Evolutionary conservation across 2,888 invertebrate species (phyloP), one percentile per base, ranked within the genome.

Genomic region (Allophyes oxyacanthae): DNA sequence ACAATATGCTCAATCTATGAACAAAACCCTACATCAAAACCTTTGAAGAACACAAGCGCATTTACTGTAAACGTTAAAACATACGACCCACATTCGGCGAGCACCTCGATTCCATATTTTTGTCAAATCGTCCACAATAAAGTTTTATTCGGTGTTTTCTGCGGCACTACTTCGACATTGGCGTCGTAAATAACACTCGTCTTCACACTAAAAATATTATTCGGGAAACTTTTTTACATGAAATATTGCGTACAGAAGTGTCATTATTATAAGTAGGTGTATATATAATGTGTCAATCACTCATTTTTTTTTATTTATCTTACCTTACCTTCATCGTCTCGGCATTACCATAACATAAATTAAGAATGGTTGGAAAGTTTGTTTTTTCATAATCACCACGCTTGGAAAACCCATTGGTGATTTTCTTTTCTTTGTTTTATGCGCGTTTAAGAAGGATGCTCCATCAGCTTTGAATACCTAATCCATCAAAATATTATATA

Each of bases 121-220:
- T 45, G 57, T 58, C 38, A 51, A 65, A 62, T 61, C 45, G 54
- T 33, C 46, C 52, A 38, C 67, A 44, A 58, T 63, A 52, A 72
- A 72, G 50, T 72, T 75, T 63, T 56, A 75, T 63, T 28, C 46
- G 50, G 36, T 43, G 67, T 75, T 54, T 45, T 56, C 67, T 48
- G 45, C 36, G 30, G 32, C 63, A 36, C 42, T 41, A 54, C 43
- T 63, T 63, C 43, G 55, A 51, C 60, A 57, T 58, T 43, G 52
- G 50, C 33, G 26, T 55, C 67, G 56, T 65, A 72, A 72, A 72
- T 75, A 72, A 58, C 60, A 62, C 54, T 58, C 72, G 59, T 63
- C 44, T 40, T 36, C 40, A 48, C 55, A 63, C 48, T 75, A 69
- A 65, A 74, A 75, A 66, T 66, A 75, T 72, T 75, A 66, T 72